Conservation (phyloP, 2,113 vertebrate genomes). For the Gnathonemus echidnorhynchus region DNA sequence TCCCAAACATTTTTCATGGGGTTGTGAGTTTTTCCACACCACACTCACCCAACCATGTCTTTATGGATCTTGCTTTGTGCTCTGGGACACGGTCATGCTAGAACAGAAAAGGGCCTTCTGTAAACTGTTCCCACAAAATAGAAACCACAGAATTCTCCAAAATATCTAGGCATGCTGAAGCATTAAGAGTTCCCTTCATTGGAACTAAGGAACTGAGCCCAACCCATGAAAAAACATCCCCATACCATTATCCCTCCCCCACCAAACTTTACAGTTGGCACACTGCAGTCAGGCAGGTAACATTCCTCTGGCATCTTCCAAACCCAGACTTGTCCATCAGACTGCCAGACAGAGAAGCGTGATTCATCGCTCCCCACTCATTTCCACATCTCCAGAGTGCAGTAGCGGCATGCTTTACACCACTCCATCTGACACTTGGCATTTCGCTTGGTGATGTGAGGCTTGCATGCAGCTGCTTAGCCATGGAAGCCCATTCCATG, state of each 20-base stretch:
- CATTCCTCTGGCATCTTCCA: neutral
- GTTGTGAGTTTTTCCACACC: neutral
- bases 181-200: neutral
- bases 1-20: neutral
- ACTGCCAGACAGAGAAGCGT: neutral
- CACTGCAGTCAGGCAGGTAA: neutral
- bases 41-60: neutral
- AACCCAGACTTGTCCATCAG: neutral
- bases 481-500: neutral
- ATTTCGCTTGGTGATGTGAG: neutral
- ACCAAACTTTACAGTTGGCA: neutral
- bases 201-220: neutral
- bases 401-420: too few species aligned
- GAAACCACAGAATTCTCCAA: neutral
- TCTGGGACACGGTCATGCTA: neutral
- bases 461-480: neutral
- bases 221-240: neutral
- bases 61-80: neutral
- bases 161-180: neutral
- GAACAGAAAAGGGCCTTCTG: neutral
- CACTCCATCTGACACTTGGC: too few species aligned
- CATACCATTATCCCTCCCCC: neutral
- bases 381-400: neutral
- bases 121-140: neutral
- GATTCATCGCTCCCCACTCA: neutral